A percentile compares a stretch with the other conserved stretches of the same genome.
phyloP scores from a whole-genome alignment of 2,113 vertebrate genomes.

The Gobio gobio region DNA sequence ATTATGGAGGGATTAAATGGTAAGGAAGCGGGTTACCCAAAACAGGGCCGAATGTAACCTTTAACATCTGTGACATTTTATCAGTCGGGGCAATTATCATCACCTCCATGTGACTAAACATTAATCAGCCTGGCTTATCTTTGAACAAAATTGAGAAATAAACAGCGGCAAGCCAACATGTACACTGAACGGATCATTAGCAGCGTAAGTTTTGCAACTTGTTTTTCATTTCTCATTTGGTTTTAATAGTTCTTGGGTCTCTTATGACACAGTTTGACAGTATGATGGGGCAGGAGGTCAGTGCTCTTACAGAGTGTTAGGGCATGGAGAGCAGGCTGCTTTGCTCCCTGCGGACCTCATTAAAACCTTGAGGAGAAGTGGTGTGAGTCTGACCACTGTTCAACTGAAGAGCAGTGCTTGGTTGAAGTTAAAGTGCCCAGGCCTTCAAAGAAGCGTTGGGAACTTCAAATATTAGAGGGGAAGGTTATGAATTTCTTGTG shows the following conservation, averaged over 20 bases:
- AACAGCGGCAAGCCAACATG: background rate
- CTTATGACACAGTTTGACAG: background rate
- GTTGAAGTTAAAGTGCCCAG: background rate
- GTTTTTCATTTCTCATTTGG: constrained; percentile 25
- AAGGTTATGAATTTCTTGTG: background rate
- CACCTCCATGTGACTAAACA: constrained; percentile 13
- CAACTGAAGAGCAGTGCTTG: background rate
- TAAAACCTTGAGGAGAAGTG: constrained; percentile 41
- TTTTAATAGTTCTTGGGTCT: constrained; percentile 14
- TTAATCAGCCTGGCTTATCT: constrained; percentile 24
- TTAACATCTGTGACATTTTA: constrained; percentile 32
- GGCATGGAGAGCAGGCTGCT: background rate
- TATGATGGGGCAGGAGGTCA: constrained; percentile 27
- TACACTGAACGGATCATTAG: constrained; percentile 25
- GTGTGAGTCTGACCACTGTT: constrained; percentile 28
- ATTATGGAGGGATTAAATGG: background rate
- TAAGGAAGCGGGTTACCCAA: background rate
- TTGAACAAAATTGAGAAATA: constrained; percentile 21
- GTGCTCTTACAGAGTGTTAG: constrained; percentile 23
- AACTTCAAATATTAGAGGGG: background rate
- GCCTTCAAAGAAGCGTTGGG: constrained; percentile 20
- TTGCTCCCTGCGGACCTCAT: constrained; percentile 50
- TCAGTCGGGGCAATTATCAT: constrained; percentile 30
- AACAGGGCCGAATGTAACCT: constrained; percentile 17
- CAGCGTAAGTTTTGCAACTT: background rate